Evolutionary conservation across 2,797 vertebrate genomes (phyloP).

Genomic region (Melopsittacus undulatus): DNA sequence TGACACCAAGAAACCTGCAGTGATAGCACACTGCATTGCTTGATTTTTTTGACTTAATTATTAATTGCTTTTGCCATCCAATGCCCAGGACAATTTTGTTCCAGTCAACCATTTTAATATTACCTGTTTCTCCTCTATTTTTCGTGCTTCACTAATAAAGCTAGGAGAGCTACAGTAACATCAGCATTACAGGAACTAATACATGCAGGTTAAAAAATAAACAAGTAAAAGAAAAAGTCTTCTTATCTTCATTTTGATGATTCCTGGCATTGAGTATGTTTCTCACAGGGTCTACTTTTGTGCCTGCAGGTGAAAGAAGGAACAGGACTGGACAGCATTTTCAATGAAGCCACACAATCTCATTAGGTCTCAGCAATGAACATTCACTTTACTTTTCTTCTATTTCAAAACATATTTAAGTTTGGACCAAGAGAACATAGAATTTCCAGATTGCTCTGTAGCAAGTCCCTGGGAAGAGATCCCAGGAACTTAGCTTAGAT

Average conservation of each 20-base stretch:
- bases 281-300: neutral
- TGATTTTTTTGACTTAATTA: neutral
- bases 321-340: neutral
- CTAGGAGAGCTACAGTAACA: neutral
- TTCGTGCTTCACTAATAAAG: neutral
- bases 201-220: neutral
- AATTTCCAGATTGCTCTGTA: neutral
- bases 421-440: neutral
- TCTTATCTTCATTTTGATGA: neutral
- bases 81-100: neutral
- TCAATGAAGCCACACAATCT: neutral
- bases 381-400: neutral
- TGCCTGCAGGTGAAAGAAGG: neutral
- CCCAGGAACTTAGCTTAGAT: neutral
- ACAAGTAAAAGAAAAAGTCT: neutral
- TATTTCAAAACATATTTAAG: neutral
- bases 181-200: neutral
- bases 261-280: neutral
- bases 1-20: neutral
- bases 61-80: neutral
- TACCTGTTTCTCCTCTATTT: neutral
- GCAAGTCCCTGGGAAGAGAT: neutral
- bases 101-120: neutral
- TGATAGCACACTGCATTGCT: neutral
- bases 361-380: neutral